Conservation (phyloP, 2,888 invertebrate species). For the Melangyna quadrimaculata region DNA sequence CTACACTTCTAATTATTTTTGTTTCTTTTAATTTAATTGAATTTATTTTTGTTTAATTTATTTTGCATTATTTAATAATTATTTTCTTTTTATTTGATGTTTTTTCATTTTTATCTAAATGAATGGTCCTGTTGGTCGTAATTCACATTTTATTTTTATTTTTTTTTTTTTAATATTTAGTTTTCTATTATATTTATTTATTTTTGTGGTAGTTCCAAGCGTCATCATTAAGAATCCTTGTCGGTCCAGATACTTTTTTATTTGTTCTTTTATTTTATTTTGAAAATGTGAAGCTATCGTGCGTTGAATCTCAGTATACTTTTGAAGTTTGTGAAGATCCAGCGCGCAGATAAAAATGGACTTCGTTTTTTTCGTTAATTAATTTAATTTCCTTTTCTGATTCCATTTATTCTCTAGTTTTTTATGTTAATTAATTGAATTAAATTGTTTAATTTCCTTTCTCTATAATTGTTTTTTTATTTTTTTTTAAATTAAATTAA, state of each 20-base stretch:
- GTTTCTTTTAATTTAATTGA: constrained; percentile 16
- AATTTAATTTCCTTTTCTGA: constrained; percentile 24
- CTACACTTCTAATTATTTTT: constrained; percentile 48
- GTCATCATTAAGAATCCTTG: constrained; percentile 68
- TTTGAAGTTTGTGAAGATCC: constrained; percentile 60
- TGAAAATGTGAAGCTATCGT: constrained; percentile 55
- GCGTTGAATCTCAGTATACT: constrained; percentile 45
- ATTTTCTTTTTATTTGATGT: constrained; percentile 43
- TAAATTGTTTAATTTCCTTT: constrained; percentile 46
- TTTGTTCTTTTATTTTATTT: constrained; percentile 15
- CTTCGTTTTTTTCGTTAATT: constrained; percentile 26
- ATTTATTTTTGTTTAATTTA: constrained; percentile 36
- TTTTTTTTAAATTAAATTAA: constrained; percentile 66
- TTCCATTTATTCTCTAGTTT: constrained; percentile 36
- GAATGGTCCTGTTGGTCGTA: constrained; percentile 69
- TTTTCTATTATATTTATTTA: background rate
- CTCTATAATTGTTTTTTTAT: too few species aligned
- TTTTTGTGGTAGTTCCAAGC: constrained; percentile 61
- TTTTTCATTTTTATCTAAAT: constrained; percentile 69
- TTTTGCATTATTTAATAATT: constrained; percentile 43
- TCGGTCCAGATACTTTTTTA: constrained; percentile 44
- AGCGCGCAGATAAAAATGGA: constrained; percentile 28
- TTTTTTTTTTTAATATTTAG: constrained; percentile 40
- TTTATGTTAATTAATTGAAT: constrained; percentile 33
- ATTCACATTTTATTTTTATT: constrained; percentile 43